phyloP scores from a whole-genome alignment of 2,113 vertebrate genomes.

The Amazona guildingii region DNA sequence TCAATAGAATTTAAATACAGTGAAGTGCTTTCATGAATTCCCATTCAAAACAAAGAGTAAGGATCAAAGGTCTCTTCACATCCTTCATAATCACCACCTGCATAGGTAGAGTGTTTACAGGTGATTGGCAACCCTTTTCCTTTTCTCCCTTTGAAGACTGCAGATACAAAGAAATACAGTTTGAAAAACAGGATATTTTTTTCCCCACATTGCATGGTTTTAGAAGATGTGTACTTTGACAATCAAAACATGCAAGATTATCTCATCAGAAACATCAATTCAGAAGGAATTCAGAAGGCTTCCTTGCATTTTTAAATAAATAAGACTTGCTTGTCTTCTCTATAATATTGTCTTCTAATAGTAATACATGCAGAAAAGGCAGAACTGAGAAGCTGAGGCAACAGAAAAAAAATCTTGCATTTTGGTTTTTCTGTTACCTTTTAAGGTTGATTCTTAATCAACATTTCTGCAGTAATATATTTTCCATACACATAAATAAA shows the following conservation, averaged over 20 bases:
- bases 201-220: neutral
- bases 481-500: conserved; percentile 10
- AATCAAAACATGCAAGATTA: neutral
- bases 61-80: neutral
- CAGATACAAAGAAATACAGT: neutral
- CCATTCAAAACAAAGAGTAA: neutral
- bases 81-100: neutral
- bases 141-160: neutral
- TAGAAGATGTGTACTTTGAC: neutral
- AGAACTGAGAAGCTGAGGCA: neutral
- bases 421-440: neutral
- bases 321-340: neutral
- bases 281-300: neutral
- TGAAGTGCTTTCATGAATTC: neutral
- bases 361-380: neutral
- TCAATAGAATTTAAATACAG: neutral
- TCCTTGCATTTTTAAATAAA: neutral
- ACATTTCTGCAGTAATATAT: neutral
- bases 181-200: neutral
- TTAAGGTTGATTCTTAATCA: neutral
- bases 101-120: neutral
- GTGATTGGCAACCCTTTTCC: neutral
- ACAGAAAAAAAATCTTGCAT: neutral
- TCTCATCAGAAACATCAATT: neutral
- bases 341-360: neutral